Evolutionary conservation across 2,888 invertebrate genomes (phyloP).

Genomic region (Brassicogethes aeneus): DNA sequence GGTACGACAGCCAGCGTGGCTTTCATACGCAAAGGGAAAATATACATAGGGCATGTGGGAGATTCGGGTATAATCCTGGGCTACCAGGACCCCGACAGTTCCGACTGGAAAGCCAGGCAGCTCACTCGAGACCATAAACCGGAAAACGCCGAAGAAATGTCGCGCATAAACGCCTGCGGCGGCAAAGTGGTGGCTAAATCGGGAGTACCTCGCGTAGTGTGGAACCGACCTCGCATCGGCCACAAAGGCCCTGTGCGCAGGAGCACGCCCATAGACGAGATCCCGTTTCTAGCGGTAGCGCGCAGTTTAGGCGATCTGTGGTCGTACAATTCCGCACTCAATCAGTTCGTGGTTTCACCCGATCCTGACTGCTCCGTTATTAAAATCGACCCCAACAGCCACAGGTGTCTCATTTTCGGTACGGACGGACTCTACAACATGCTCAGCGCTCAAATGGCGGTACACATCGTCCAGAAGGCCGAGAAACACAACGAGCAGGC

Average conservation of each 20-base stretch:
- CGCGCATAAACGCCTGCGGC: constrained; percentile 71
- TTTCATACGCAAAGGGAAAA: constrained; percentile 86
- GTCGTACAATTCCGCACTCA: constrained; percentile 88
- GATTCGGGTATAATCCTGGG: constrained; percentile 83
- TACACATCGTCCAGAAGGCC: constrained; percentile 73
- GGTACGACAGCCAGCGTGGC: constrained; percentile 96
- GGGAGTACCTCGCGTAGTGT: constrained; percentile 89
- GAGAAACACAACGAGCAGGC: constrained; percentile 71
- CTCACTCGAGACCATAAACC: constrained; percentile 94
- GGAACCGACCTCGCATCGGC: constrained; percentile 85
- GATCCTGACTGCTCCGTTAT: constrained; percentile 91
- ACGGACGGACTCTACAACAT: constrained; percentile 98
- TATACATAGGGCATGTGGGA: constrained; percentile 97
- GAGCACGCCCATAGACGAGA: constrained; percentile 85
- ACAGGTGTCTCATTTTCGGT: constrained; percentile 86
- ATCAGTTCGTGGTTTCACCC: constrained; percentile 95
- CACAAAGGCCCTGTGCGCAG: constrained; percentile 81
- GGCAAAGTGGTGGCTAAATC: constrained; percentile 69
- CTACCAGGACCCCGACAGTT: constrained; percentile 40
- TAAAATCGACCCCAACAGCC: constrained; percentile 66
- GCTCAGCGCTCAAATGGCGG: constrained; percentile 74
- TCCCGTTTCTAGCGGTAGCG: constrained; percentile 94
- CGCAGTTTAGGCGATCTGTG: constrained; percentile 93
- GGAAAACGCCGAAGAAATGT: constrained; percentile 74
- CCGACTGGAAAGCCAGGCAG: constrained; percentile 67